Evolutionary conservation across 2,888 invertebrate genomes (phyloP).

Genomic region (Metellina segmentata): DNA sequence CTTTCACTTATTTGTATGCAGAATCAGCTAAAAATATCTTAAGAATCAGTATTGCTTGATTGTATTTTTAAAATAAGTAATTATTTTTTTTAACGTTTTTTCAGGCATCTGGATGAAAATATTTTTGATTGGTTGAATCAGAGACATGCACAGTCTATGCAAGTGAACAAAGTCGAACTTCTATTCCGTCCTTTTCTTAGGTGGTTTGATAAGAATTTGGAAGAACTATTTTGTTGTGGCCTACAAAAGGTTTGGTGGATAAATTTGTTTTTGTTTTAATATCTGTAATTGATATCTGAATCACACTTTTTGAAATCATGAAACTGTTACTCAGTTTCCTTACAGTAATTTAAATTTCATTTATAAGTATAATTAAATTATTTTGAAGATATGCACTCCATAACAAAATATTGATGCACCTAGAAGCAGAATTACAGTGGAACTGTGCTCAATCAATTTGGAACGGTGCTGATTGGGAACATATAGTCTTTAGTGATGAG

Average conservation of each 20-base stretch:
- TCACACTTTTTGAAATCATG: too few species aligned
- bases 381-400: too few species aligned
- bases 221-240: slow-evolving; percentile 81
- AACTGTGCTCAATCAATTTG: too few species aligned
- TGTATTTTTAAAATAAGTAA: neutral
- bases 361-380: too few species aligned
- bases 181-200: slow-evolving; percentile 80
- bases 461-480: too few species aligned
- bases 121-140: slow-evolving; percentile 58
- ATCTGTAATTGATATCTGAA: too few species aligned
- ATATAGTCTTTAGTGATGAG: too few species aligned
- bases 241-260: slow-evolving; percentile 80
- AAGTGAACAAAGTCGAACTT: slow-evolving; percentile 79
- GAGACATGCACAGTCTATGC: slow-evolving; percentile 14
- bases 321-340: too few species aligned
- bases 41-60: neutral
- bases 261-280: too few species aligned
- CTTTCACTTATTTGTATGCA: neutral
- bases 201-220: slow-evolving; percentile 81
- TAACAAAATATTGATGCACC: too few species aligned
- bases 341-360: too few species aligned
- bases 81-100: slow-evolving; percentile 12
- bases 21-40: neutral
- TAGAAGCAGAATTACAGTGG: too few species aligned
- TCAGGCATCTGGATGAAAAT: slow-evolving; percentile 43